Evolutionary conservation across 2,797 vertebrate species (phyloP), one percentile per base, ranked within the genome.

Genomic region (Emydoidea blandingii): DNA sequence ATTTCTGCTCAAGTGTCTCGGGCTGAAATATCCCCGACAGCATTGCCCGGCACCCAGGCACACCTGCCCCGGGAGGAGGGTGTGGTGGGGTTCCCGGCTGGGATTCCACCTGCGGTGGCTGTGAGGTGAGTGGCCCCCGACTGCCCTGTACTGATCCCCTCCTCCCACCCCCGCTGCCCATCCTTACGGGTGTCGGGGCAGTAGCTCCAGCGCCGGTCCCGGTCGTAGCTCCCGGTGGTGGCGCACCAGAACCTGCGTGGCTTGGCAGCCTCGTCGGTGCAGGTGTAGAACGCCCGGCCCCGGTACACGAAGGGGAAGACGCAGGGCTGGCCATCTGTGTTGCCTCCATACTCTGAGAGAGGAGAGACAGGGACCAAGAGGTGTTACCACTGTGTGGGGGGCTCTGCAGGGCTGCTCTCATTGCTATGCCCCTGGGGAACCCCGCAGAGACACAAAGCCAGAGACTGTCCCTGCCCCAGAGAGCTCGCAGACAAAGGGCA

Each of bases 301-400:
- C 98, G 98, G 88, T 98, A 97, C 23, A 98, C 98, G 59, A 99
- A 99, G 2, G 99, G 98, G 86, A 99, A 98, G 81, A 98, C 96
- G 53, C 99, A 99, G 12, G 99, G 97, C 93, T 98, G 97, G 27
- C 98, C 98, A 12, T 97, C 98, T 0, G 98, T 98, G 97, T 97
- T 99, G 1, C 98, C 99, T 1, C 98, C 98, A 10, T 99, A 98
- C 47, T 99, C 98, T 52, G 98, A 98, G 86, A 98, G 94, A 25
- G 47, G 25, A 49, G 76, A 50, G 37, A 19, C 31, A 53, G 41
- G 37, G 8, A 49, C 29, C 9, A 23, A 83, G 12, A 80, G 34
- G 50, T 14, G 15, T 18, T 31, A 18, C 15, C 3, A 5, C 50
- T 8, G 19, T 12, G 23, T 37, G 50, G 34, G 5, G 41, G 31